Conservation (phyloP, 2,113 vertebrate genomes). For the Channa maculata region DNA sequence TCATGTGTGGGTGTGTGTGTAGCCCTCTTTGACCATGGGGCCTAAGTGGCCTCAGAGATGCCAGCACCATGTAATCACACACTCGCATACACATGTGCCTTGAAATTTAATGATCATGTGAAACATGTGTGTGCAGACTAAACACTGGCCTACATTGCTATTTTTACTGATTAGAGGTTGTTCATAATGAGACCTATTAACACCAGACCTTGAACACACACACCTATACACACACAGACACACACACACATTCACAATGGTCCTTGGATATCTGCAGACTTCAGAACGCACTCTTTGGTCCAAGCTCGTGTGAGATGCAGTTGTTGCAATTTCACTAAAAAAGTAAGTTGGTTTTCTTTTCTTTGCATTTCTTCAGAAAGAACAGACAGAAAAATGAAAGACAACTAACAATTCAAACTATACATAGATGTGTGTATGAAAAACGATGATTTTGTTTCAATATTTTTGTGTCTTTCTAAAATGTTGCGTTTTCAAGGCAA, state of each 20-base stretch:
- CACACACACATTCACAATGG: background rate
- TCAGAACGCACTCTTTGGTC: slow-evolving; percentile 8
- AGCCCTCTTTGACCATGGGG: slow-evolving; percentile 42
- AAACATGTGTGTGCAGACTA: slow-evolving; percentile 68
- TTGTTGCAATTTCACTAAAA: background rate
- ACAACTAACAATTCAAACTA: no score
- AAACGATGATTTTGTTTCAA: no score
- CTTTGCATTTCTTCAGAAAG: background rate
- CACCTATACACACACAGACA: background rate
- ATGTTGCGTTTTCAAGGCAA: no score
- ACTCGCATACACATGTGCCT: slow-evolving; percentile 25
- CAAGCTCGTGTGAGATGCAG: background rate
- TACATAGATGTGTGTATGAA: no score
- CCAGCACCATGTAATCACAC: slow-evolving; percentile 59
- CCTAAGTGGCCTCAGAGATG: slow-evolving; percentile 61
- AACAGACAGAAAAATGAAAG: no score
- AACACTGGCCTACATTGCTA: slow-evolving; percentile 67
- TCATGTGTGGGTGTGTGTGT: slow-evolving; percentile 50
- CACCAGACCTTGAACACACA: slow-evolving; percentile 45
- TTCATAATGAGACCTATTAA: slow-evolving; percentile 69
- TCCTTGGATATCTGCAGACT: background rate
- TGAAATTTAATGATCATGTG: slow-evolving; percentile 70
- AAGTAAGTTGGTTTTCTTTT: slow-evolving; percentile 15
- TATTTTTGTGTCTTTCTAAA: no score
- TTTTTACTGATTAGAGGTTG: slow-evolving; percentile 76